A percentile compares a stretch with the other conserved stretches of the same genome.
phyloP scores from a whole-genome alignment of 2,888 invertebrate genomes.

The Zhengitettix transpicula region DNA sequence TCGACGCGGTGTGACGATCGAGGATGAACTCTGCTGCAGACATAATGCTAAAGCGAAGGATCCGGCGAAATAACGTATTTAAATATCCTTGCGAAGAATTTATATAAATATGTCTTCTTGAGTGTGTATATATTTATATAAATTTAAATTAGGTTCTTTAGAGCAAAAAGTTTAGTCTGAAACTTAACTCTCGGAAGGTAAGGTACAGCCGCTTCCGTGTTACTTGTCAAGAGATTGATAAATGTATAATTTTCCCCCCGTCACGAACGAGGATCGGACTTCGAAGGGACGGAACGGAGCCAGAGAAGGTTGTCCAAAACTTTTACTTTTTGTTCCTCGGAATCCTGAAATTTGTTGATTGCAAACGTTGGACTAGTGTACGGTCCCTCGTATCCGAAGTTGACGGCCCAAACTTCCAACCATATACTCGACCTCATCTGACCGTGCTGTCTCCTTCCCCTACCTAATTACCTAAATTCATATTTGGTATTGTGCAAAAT shows the following conservation, averaged over 20 bases:
- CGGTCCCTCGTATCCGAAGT: neutral
- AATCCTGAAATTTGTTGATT: neutral
- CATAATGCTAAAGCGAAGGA: no score
- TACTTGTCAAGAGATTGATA: constrained; percentile 10
- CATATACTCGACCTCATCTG: neutral
- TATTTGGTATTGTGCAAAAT: constrained; percentile 26
- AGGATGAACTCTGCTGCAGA: neutral
- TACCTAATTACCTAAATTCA: neutral
- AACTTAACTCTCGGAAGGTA: neutral
- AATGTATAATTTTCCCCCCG: no score
- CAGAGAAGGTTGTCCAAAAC: neutral
- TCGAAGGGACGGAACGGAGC: no score
- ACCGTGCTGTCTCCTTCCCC: neutral
- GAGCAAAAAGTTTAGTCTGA: neutral
- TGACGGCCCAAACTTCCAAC: neutral
- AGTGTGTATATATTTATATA: neutral
- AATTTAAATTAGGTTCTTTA: neutral
- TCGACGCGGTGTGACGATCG: no score
- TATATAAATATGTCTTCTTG: neutral
- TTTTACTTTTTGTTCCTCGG: neutral
- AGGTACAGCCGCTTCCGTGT: constrained; percentile 8
- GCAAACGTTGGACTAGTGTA: neutral
- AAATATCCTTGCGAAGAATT: neutral
- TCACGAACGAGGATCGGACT: no score
- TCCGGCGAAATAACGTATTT: neutral